Evolutionary conservation across 1,140 invertebrate species (phyloP), one percentile per base, ranked within the genome.

Genomic region (Ericerus pela): DNA sequence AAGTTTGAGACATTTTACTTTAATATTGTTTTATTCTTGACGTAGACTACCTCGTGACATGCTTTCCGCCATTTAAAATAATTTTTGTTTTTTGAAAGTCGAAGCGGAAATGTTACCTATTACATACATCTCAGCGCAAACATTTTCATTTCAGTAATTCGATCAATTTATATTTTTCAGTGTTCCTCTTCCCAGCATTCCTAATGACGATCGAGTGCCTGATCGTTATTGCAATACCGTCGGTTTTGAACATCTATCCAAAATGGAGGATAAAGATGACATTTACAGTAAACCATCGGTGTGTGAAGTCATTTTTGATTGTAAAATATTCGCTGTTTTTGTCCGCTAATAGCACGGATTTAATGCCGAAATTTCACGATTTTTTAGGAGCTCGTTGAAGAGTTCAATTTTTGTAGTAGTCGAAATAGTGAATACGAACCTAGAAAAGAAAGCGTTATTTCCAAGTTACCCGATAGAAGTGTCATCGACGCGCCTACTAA

Each of bases 161-260:
- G 52, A 59, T 18, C 10, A 51, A 43, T 41, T 51, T 58, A 60
- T 59, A 16, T 56, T 54, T 65, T 70, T 51, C 66, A 81, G 79
- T 65, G 81, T 82, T 6, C 82, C 83, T 14, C 64, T 85, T 55
- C 82, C 82, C 38, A 81, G 81, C 3, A 63, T 84, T 47, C 82
- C 81, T 18, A 72, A 73, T 20, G 80, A 82, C 41, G 75, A 73
- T 28, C 51, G 55, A 62, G 31, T 59, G 58, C 57, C 61, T 53
- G 65, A 68, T 55, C 64, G 66, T 58, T 66, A 65, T 58, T 70
- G 71, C 60, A 74, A 76, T 52, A 61, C 61, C 3, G 55, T 58
- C 18, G 33, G 60, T 38, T 73, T 69, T 56, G 71, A 73, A 26
- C 68, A 73, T 54, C 64, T 72, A 33, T 60, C 66, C 1, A 64